Conservation (phyloP, 2,888 invertebrate genomes). For the Onthophagus sagittarius region DNA sequence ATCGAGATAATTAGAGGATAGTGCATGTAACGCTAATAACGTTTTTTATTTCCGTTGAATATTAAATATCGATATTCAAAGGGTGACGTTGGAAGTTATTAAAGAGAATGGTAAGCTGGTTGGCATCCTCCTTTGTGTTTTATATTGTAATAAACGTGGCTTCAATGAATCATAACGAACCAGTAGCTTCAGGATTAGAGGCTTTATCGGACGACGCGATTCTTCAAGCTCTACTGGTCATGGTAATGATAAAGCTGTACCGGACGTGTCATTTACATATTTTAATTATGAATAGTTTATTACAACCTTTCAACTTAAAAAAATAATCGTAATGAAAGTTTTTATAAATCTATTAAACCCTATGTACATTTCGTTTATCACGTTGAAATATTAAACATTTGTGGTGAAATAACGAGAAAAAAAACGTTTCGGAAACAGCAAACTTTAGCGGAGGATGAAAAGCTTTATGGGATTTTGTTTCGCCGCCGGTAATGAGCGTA, state of each 20-base stretch:
- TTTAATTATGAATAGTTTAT: not conserved
- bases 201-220: constrained; percentile 27
- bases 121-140: constrained; percentile 30
- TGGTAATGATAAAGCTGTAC: not conserved
- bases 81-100: constrained; percentile 25
- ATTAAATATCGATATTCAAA: not conserved
- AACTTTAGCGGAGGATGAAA: not conserved
- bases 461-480: not conserved
- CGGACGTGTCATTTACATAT: not conserved
- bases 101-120: constrained; percentile 30
- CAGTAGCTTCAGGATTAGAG: constrained; percentile 25
- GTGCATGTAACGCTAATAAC: no score
- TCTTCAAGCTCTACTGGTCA: not conserved
- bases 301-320: not conserved
- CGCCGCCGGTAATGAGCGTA: not conserved
- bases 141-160: constrained; percentile 29
- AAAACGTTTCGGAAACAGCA: not conserved
- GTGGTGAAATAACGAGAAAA: not conserved
- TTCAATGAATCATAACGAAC: constrained; percentile 24
- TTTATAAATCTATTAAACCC: not conserved
- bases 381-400: not conserved
- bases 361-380: not conserved
- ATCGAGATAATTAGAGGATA: not conserved
- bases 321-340: no score
- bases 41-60: not conserved